Conservation (phyloP, 2,113 vertebrate species). For the Rhinopomastus cyanomelas region DNA sequence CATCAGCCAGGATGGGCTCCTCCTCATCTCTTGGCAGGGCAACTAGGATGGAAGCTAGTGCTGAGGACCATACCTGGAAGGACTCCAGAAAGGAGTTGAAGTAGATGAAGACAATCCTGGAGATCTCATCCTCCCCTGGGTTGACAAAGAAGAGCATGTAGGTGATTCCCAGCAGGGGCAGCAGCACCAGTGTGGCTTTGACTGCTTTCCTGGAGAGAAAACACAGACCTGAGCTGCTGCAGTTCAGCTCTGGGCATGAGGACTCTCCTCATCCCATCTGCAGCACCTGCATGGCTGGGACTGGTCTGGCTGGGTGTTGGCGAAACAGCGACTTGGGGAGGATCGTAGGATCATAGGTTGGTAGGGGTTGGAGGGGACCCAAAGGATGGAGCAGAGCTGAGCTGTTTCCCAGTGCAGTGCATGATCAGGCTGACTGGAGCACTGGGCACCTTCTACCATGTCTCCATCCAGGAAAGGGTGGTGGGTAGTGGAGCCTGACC, state of each 20-base stretch:
- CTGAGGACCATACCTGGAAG: constrained; percentile 84
- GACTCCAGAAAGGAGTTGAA: constrained; percentile 98
- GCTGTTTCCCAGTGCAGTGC: background rate
- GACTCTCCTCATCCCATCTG: background rate
- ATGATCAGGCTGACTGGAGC: background rate
- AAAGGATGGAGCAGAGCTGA: background rate
- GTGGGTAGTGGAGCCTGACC: background rate
- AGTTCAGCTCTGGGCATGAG: background rate
- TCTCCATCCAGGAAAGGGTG: background rate
- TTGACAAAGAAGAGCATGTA: constrained; percentile 99
- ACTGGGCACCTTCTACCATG: background rate
- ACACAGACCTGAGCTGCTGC: background rate
- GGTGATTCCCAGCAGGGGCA: constrained; percentile 97
- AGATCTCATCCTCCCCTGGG: constrained; percentile 94
- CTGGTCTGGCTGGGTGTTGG: background rate
- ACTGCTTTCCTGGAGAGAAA: constrained; percentile 88
- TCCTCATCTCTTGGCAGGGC: background rate
- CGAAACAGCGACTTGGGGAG: background rate
- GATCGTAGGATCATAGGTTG: too few relatives aligned
- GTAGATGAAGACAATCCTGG: constrained; percentile 94
- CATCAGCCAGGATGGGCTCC: background rate
- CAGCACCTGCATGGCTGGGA: background rate
- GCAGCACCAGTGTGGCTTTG: constrained; percentile 94
- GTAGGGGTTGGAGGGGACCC: too few relatives aligned
- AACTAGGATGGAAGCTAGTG: background rate